A percentile compares a stretch with the other conserved stretches of the same genome.
Conservation (phyloP, 2,797 vertebrate genomes). For the Propithecus perrieri region DNA sequence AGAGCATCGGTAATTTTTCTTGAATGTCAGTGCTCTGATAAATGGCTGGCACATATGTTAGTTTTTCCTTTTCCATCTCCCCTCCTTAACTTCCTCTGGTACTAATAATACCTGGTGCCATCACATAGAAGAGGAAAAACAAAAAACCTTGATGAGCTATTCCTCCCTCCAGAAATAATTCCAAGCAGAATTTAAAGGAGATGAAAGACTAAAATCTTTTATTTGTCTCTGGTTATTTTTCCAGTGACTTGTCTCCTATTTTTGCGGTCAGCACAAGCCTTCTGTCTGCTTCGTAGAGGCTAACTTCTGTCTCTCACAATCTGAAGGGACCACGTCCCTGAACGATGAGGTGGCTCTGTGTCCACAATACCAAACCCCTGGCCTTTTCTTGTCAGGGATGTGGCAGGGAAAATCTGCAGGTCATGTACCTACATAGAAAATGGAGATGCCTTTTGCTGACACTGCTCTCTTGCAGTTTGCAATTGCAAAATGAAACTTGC, state of each 20-base stretch:
- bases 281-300: not conserved
- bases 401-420: not conserved
- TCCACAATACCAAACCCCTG: not conserved
- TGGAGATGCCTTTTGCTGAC: constrained; percentile 61
- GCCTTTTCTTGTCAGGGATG: not conserved
- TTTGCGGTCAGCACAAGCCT: not conserved
- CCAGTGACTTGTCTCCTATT: not conserved
- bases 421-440: constrained; percentile 55
- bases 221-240: constrained; percentile 21
- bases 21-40: not conserved
- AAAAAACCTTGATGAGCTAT: not conserved
- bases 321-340: not conserved
- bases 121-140: not conserved
- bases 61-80: not conserved
- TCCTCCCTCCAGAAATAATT: not conserved
- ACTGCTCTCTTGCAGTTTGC: constrained; percentile 35
- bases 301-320: not conserved
- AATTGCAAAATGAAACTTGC: constrained; percentile 60
- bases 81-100: not conserved
- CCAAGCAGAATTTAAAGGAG: not conserved
- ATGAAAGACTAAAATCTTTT: not conserved
- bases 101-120: not conserved
- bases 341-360: not conserved
- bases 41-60: not conserved
- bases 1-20: not conserved